Percentiles rank a stretch among this genome's conserved stretches.
Evolutionary conservation across 2,113 vertebrate genomes (phyloP).

Genomic region (Uropsilus gracilis): DNA sequence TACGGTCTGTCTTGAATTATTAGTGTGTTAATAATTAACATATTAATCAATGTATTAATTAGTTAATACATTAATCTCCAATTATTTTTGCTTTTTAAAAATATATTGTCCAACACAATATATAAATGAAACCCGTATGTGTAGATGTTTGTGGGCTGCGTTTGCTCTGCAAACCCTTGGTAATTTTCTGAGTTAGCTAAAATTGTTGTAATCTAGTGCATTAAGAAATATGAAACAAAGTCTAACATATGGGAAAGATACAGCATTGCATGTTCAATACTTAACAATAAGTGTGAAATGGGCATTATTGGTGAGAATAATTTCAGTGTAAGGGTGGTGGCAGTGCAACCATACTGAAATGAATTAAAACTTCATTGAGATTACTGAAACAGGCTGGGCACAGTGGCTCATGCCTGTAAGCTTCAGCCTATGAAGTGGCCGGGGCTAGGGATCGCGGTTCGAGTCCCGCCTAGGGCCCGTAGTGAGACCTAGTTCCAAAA

Average conservation of each 20-base stretch:
- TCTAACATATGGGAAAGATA: not conserved
- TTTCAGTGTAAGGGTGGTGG: not conserved
- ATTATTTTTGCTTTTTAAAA: not conserved
- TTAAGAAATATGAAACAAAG: slow-evolving; percentile 1
- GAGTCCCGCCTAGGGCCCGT: too few relatives aligned
- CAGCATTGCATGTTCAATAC: not conserved
- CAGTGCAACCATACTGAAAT: not conserved
- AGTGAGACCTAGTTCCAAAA: too few relatives aligned
- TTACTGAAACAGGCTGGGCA: slow-evolving; percentile 33
- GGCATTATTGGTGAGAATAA: not conserved
- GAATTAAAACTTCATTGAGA: not conserved
- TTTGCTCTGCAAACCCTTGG: not conserved
- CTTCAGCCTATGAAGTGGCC: too few relatives aligned
- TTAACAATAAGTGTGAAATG: not conserved
- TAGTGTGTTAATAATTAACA: too few relatives aligned
- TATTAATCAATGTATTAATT: too few relatives aligned
- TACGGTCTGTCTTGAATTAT: not conserved
- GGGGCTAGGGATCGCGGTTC: too few relatives aligned
- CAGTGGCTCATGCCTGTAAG: too few relatives aligned
- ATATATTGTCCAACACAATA: not conserved
- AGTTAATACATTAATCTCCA: too few relatives aligned
- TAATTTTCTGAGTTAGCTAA: not conserved
- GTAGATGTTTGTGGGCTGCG: not conserved
- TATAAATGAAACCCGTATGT: not conserved
- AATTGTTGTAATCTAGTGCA: not conserved